A percentile compares a stretch with the other conserved stretches of the same genome.
phyloP scores from a whole-genome alignment of 1,140 invertebrate genomes.

The Trichogramma pretiosum region DNA sequence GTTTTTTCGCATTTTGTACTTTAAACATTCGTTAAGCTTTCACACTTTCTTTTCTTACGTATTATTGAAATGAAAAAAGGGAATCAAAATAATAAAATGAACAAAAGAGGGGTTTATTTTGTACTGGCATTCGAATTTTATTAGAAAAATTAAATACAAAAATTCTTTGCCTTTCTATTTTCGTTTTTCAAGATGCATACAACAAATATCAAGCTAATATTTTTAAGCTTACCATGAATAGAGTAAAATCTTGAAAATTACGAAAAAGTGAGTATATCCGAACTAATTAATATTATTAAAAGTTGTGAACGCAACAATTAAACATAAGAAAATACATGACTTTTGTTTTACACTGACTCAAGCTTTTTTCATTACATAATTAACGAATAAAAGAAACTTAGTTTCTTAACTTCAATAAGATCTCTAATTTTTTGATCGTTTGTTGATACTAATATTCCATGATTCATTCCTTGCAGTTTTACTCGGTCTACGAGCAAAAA shows the following conservation, averaged over 20 bases:
- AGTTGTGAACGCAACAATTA: conserved; percentile 14
- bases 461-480: conserved; percentile 5
- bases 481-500: conserved; percentile 22
- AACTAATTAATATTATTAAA: conserved; percentile 16
- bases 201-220: neutral
- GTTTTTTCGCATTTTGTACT: no score
- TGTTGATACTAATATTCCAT: neutral
- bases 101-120: no score
- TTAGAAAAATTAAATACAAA: conserved; percentile 44
- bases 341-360: conserved; percentile 6
- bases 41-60: no score
- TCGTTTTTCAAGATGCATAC: conserved; percentile 8
- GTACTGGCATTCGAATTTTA: conserved; percentile 43
- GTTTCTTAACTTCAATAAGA: neutral
- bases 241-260: neutral
- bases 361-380: conserved; percentile 9
- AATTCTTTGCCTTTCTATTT: conserved; percentile 21
- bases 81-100: no score
- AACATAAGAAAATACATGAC: conserved; percentile 13
- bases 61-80: no score
- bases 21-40: no score
- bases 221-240: neutral
- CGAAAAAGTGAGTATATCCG: conserved; percentile 3
- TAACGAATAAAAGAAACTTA: conserved; percentile 3
- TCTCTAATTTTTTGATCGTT: no score